phyloP scores from a whole-genome alignment of 2,888 invertebrate genomes.

The Platycnemis pennipes region DNA sequence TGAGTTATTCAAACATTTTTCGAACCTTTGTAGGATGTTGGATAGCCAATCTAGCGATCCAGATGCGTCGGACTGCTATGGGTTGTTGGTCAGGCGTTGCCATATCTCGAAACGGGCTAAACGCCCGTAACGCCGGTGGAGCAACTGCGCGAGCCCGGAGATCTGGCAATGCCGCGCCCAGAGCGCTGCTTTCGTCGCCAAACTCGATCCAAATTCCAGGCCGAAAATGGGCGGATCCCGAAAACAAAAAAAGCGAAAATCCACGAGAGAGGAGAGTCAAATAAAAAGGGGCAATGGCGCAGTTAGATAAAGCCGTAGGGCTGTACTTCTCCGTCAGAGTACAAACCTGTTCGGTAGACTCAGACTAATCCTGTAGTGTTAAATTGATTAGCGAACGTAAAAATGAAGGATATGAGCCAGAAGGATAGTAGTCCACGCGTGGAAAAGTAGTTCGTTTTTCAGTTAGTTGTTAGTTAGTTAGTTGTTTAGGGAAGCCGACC shows the following conservation, averaged over 20 bases:
- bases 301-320: not conserved
- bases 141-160: not conserved
- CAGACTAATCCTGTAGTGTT: no score
- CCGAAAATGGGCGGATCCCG: not conserved
- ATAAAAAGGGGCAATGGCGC: not conserved
- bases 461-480: no score
- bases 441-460: no score
- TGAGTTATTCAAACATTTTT: not conserved
- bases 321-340: no score
- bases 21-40: conserved; percentile 11
- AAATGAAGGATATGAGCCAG: no score
- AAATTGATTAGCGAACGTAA: no score
- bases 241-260: conserved; percentile 32
- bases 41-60: not conserved
- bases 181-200: conserved; percentile 24
- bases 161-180: conserved; percentile 38
- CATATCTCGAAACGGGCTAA: not conserved
- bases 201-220: not conserved
- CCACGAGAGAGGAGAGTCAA: conserved; percentile 33
- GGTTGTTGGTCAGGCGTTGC: not conserved
- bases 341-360: no score
- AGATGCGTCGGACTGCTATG: not conserved
- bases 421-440: no score
- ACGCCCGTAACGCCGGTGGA: conserved; percentile 29
- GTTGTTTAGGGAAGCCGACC: no score